Evolutionary conservation across 2,797 vertebrate genomes (phyloP), one percentile per base, ranked within the genome.

Genomic region (Anguilla anguilla): DNA sequence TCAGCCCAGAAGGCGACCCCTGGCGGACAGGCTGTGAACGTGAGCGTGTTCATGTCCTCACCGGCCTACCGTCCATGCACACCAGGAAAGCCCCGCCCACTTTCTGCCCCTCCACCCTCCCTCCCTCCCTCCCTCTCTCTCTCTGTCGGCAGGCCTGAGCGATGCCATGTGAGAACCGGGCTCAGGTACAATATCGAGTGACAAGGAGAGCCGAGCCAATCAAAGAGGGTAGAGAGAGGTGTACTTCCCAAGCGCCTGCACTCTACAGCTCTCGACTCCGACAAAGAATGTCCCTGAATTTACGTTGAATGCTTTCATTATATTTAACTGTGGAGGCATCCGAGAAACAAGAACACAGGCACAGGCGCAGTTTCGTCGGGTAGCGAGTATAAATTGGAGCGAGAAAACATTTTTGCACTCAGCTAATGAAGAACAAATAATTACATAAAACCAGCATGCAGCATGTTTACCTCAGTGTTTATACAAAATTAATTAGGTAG

Each of bases 11-110:
- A 25, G 79, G 43, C 49, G 57, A 19, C 84, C 89, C 69, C 59
- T 79, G 64, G 51, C 55, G 83, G 25, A 17, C 13, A 35, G 19
- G 1, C 1, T 15, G 90, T 22, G 61, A 53, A 86, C 19, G 79
- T 87, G 53, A 35, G 84, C 83, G 85, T 79, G 84, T 53, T n/a
- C 22, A 89, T 55, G 83, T 85, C 85, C 69, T 74, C 85, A 25
- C 72, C 22, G 53, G 83, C 53, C 72, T n/a, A 61, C 35, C 3
- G 4, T 19, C 43, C 81, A 31, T 0, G 19, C 43, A 25, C 9
- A 84, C 28, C 10, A 57, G 86, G 53, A 28, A 28, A 84, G 43
- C 51, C 59, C 72, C 81, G 83, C 35, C 61, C 61, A 82, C 61
- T 88, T 84, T 67, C 31, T 64, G 35, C 49, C 43, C 5, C 4